Evolutionary conservation across 2,888 invertebrate species (phyloP).

Genomic region (Anagyrus pseudococci): DNA sequence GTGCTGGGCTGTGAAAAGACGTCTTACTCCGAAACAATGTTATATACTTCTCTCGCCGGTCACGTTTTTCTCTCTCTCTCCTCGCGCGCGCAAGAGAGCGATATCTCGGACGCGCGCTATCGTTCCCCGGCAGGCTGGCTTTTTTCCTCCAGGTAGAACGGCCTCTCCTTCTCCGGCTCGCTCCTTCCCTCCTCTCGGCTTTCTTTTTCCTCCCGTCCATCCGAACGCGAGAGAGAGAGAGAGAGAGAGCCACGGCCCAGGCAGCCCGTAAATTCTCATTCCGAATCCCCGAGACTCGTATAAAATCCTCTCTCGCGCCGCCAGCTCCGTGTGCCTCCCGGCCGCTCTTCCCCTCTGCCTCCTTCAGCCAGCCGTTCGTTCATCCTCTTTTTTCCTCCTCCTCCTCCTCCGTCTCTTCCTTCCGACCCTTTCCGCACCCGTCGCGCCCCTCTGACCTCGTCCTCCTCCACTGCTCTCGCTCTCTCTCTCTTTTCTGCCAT

Average conservation of each 20-base stretch:
- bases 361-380: conserved; percentile 34
- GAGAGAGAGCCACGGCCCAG: conserved; percentile 42
- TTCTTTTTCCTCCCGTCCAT: too few species aligned
- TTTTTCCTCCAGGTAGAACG: too few species aligned
- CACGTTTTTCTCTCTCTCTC: too few species aligned
- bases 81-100: too few species aligned
- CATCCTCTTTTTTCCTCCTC: conserved; percentile 1
- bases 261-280: conserved; percentile 61
- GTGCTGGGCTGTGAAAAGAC: too few species aligned
- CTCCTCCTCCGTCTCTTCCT: conserved; percentile 21
- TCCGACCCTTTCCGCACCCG: conserved; percentile 20
- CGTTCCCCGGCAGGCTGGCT: too few species aligned
- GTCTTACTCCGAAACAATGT: too few species aligned
- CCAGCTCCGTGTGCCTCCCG: conserved; percentile 33
- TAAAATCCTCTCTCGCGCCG: conserved; percentile 51
- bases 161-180: too few species aligned
- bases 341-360: conserved; percentile 36
- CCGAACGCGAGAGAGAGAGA: too few species aligned
- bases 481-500: conserved; percentile 20
- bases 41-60: too few species aligned
- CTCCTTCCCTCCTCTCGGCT: background rate
- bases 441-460: conserved; percentile 28
- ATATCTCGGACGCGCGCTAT: too few species aligned
- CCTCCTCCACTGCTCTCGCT: conserved; percentile 38
- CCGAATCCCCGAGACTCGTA: conserved; percentile 58